phyloP scores from a whole-genome alignment of 2,888 invertebrate species.

The Pinctada fucata region DNA sequence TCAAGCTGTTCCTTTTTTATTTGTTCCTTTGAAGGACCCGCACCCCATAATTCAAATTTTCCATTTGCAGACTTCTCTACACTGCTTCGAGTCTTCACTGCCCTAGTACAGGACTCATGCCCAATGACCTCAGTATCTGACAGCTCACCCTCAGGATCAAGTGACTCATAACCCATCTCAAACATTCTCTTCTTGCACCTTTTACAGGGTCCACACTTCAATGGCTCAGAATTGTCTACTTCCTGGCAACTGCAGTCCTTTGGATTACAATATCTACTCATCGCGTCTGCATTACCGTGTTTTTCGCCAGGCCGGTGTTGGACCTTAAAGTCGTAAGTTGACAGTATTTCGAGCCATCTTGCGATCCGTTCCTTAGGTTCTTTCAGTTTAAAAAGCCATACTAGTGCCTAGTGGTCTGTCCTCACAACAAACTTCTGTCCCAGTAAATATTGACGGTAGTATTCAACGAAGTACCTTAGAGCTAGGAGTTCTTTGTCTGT shows the following conservation, averaged over 20 bases:
- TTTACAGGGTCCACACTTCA: conserved; percentile 34
- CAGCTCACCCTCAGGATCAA: no score
- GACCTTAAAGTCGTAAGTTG: conserved; percentile 14
- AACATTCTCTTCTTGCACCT: conserved; percentile 19
- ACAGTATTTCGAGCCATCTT: conserved; percentile 33
- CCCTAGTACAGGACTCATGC: no score
- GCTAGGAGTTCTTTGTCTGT: conserved; percentile 29
- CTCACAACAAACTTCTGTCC: conserved; percentile 19
- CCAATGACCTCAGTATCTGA: no score
- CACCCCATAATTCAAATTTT: conserved; percentile 4
- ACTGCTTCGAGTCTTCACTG: no score
- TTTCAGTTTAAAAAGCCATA: conserved; percentile 39
- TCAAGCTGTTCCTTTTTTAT: conserved; percentile 24
- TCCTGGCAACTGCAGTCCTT: conserved; percentile 28
- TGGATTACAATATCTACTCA: conserved; percentile 28
- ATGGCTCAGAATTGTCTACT: conserved; percentile 12
- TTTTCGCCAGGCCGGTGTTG: conserved; percentile 15
- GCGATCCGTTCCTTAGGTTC: conserved; percentile 41
- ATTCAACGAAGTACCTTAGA: conserved; percentile 23
- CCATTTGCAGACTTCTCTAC: no score
- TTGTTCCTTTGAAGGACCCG: conserved; percentile 5
- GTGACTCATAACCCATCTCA: background rate
- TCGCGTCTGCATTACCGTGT: conserved; percentile 23
- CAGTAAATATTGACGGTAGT: conserved; percentile 22
- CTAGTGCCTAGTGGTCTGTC: conserved; percentile 21